Evolutionary conservation across 2,888 invertebrate species (phyloP).

Genomic region (Zygaena filipendulae): DNA sequence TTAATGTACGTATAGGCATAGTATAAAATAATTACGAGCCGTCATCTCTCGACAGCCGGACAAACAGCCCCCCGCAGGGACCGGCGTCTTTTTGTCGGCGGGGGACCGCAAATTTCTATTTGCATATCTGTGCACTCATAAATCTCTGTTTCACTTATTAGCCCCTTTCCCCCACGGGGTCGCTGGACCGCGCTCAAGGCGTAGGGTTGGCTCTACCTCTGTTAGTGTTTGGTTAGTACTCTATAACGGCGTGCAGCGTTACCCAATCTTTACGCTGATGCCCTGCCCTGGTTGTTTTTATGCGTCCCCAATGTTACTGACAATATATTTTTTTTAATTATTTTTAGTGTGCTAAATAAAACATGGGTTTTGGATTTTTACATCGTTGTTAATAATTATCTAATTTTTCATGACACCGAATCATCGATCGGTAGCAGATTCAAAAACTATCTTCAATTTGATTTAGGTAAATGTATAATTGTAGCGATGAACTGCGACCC

Average conservation of each 20-base stretch:
- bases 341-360: too few relatives aligned
- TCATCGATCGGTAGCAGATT: too few relatives aligned
- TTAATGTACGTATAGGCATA: too few relatives aligned
- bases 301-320: too few relatives aligned
- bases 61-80: constrained; percentile 46
- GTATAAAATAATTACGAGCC: constrained; percentile 46
- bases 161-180: constrained; percentile 38
- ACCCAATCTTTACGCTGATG: neutral
- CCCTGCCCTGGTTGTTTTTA: constrained; percentile 1
- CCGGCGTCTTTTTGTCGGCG: constrained; percentile 60
- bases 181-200: constrained; percentile 25
- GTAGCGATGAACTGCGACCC: too few relatives aligned
- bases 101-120: constrained; percentile 66
- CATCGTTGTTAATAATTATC: too few relatives aligned
- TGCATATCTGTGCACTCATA: constrained; percentile 66
- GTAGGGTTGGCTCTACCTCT: constrained; percentile 25
- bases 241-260: too few relatives aligned
- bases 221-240: constrained; percentile 20
- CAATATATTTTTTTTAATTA: too few relatives aligned
- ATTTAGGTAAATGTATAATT: too few relatives aligned
- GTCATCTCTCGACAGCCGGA: constrained; percentile 54
- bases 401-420: too few relatives aligned
- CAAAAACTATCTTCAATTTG: too few relatives aligned
- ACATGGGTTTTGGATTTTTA: too few relatives aligned
- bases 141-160: constrained; percentile 69